A percentile compares a stretch with the other conserved stretches of the same genome.
Evolutionary conservation across 2,888 invertebrate species (phyloP).

Genomic region (Choreutis nemorana): DNA sequence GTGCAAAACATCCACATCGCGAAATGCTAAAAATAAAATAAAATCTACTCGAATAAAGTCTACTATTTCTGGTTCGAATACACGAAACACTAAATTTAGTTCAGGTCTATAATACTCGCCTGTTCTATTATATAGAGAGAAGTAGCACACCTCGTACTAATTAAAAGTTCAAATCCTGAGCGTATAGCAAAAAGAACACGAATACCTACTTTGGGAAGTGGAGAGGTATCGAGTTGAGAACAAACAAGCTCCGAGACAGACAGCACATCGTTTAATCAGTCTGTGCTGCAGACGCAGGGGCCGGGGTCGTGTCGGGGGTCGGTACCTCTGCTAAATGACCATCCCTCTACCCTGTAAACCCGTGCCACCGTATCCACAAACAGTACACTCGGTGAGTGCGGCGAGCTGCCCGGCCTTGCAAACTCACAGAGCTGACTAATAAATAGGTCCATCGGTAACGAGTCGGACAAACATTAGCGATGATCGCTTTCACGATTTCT

Average conservation of each 20-base stretch:
- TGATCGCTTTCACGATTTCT: too few species aligned
- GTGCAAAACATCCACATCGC: too few species aligned
- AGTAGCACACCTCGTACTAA: not conserved
- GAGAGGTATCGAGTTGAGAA: constrained; percentile 28
- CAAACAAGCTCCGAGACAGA: constrained; percentile 47
- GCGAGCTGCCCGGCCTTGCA: too few species aligned
- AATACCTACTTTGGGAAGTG: constrained; percentile 9
- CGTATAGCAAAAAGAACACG: not conserved
- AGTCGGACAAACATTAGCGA: too few species aligned
- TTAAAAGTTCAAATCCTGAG: not conserved
- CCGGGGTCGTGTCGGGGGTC: constrained; percentile 20
- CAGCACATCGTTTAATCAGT: constrained; percentile 59
- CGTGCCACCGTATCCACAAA: constrained; percentile 61
- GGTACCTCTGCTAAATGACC: constrained; percentile 59
- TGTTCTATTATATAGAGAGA: too few species aligned
- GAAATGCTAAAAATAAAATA: too few species aligned
- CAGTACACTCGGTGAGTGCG: constrained; percentile 53
- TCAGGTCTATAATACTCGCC: too few species aligned
- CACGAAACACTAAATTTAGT: too few species aligned
- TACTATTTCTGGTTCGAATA: too few species aligned
- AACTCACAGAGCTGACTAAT: too few species aligned
- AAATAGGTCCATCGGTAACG: too few species aligned
- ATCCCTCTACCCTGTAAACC: constrained; percentile 58
- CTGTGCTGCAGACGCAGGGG: constrained; percentile 47
- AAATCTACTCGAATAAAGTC: too few species aligned